phyloP scores from a whole-genome alignment of 2,113 vertebrate species.

The Apodemus sylvaticus region DNA sequence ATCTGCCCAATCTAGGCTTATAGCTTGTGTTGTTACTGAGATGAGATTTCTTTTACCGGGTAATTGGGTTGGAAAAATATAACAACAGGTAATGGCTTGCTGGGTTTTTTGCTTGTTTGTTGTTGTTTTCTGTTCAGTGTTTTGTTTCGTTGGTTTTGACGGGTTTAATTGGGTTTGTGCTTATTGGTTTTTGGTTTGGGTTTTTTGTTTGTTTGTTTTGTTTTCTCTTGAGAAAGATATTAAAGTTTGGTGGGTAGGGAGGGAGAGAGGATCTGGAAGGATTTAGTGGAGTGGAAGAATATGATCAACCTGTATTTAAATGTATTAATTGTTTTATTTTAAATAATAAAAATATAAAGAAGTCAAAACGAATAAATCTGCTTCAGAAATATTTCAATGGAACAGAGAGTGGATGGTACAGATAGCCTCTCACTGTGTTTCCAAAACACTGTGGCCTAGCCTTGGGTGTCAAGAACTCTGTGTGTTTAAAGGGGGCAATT shows the following conservation, averaged over 20 bases:
- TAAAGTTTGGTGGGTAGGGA: neutral
- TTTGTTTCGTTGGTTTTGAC: neutral
- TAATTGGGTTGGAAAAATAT: too few species aligned
- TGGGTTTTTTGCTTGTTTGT: neutral
- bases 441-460: neutral
- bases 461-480: neutral
- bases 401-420: neutral
- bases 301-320: neutral
- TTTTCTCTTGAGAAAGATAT: neutral
- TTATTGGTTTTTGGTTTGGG: neutral
- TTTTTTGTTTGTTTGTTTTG: neutral
- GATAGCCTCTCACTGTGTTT: neutral
- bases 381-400: neutral
- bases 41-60: too few species aligned
- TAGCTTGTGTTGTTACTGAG: too few species aligned
- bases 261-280: neutral
- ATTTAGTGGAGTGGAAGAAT: neutral
- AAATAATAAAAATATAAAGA: neutral
- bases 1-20: too few species aligned
- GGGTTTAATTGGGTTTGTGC: neutral
- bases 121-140: neutral
- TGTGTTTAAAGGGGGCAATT: neutral
- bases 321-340: neutral
- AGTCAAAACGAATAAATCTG: neutral
- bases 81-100: neutral